These are phyloP conservation scores for Ataeniobius toweri DNA, from an alignment of 2,797 vertebrate genomes.

Conservation along the genomic window DNA sequence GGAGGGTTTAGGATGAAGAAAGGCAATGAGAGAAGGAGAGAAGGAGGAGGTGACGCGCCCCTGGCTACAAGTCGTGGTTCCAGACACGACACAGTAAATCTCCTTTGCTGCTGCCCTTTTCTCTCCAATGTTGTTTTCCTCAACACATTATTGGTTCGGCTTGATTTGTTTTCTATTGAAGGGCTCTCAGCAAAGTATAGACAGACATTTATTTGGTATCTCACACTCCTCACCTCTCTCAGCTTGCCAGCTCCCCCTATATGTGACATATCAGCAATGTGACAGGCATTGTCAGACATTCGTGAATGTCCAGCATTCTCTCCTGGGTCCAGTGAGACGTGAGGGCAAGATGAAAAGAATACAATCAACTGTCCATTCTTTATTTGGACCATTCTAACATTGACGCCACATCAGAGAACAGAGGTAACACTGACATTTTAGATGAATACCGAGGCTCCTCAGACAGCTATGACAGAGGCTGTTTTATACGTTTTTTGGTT, in stretches of 20 bases:
- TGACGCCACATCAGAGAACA: slow-evolving; percentile 40
- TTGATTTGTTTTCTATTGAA: slow-evolving; percentile 61
- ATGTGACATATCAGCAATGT: slow-evolving; percentile 54
- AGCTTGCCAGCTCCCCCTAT: slow-evolving; percentile 9
- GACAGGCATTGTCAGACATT: slow-evolving; percentile 48
- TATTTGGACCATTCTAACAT: slow-evolving; percentile 32
- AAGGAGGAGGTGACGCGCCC: slow-evolving; percentile 49
- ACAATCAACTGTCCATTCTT: slow-evolving; percentile 39
- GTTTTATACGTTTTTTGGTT: background rate
- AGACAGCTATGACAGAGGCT: slow-evolving; percentile 23
- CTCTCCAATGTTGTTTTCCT: slow-evolving; percentile 57
- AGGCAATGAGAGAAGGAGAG: slow-evolving; percentile 32
- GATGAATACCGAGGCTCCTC: slow-evolving; percentile 30
- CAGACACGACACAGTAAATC: slow-evolving; percentile 65
- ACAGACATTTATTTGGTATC: slow-evolving; percentile 59
- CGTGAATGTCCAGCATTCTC: slow-evolving; percentile 35
- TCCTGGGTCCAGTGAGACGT: slow-evolving; percentile 6
- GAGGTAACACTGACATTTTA: slow-evolving; percentile 50
- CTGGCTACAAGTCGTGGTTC: slow-evolving; percentile 65
- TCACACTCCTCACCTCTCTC: slow-evolving; percentile 25
- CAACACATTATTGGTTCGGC: slow-evolving; percentile 61
- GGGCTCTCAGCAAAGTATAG: slow-evolving; percentile 49
- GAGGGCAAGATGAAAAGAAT: slow-evolving; percentile 33
- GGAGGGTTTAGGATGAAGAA: slow-evolving; percentile 50
- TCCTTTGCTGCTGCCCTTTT: slow-evolving; percentile 46